A percentile compares a stretch with the other conserved stretches of the same genome.
Conservation (phyloP, 2,888 invertebrate genomes). For the Andrena flavipes region DNA sequence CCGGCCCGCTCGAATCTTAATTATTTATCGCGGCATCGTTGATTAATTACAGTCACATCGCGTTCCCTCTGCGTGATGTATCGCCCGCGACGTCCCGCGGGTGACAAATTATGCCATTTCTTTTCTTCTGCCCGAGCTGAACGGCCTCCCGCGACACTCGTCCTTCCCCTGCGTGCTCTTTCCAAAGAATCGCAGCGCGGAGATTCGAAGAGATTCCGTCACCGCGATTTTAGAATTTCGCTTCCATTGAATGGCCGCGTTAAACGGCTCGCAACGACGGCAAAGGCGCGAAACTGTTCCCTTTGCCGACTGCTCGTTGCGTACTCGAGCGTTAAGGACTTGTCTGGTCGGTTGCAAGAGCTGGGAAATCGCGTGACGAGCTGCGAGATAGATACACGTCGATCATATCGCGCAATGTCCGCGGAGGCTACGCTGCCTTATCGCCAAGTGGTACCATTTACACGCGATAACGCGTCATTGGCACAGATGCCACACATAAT, state of each 20-base stretch:
- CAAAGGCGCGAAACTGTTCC: neutral
- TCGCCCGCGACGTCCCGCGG: slow-evolving; percentile 61
- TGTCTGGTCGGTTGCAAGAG: neutral
- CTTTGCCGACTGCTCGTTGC: too few species aligned
- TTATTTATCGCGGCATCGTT: slow-evolving; percentile 73
- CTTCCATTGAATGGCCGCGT: neutral
- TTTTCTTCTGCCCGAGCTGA: slow-evolving; percentile 40
- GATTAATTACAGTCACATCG: slow-evolving; percentile 69
- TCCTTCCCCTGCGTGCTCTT: slow-evolving; percentile 41
- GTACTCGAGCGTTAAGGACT: neutral
- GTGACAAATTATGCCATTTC: slow-evolving; percentile 71
- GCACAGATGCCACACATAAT: slow-evolving; percentile 67
- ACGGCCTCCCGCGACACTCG: slow-evolving; percentile 41
- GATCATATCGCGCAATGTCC: slow-evolving; percentile 20
- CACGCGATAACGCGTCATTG: slow-evolving; percentile 66
- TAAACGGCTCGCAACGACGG: neutral
- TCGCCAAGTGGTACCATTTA: slow-evolving; percentile 67
- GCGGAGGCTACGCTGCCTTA: slow-evolving; percentile 45
- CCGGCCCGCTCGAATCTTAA: slow-evolving; percentile 69
- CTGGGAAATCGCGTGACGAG: neutral
- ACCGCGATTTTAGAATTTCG: slow-evolving; percentile 15
- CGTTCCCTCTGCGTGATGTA: slow-evolving; percentile 62
- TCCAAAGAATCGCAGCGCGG: slow-evolving; percentile 46
- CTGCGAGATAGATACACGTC: neutral
- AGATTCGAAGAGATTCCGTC: slow-evolving; percentile 33